Evolutionary conservation across 2,888 invertebrate genomes (phyloP).

Genomic region (Copidosoma aretas): DNA sequence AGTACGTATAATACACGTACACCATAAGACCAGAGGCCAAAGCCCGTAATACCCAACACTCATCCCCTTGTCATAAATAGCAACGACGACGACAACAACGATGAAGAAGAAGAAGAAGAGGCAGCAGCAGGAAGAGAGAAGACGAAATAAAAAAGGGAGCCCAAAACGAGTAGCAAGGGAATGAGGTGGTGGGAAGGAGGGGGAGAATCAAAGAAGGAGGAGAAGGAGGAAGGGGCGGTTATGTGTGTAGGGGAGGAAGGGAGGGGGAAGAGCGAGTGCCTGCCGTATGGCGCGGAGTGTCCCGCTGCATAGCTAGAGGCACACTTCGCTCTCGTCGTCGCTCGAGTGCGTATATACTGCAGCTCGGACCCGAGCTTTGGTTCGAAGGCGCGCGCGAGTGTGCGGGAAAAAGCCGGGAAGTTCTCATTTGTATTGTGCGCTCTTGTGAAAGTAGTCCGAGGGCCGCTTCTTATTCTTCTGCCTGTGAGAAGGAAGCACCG

Average conservation of each 20-base stretch:
- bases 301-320: neutral
- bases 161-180: no score
- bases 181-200: neutral
- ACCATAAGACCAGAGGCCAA: neutral
- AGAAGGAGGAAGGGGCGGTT: neutral
- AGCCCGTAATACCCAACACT: neutral
- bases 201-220: conserved; percentile 9
- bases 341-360: conserved; percentile 15
- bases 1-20: neutral
- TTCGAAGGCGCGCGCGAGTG: neutral
- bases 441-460: neutral
- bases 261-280: neutral
- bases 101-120: no score
- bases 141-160: no score
- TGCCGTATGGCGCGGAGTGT: conserved; percentile 24
- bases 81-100: no score
- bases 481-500: no score
- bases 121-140: no score
- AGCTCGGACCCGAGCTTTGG: neutral
- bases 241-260: neutral
- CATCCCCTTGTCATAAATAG: conserved; percentile 6
- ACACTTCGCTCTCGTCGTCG: neutral
- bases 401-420: neutral
- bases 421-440: neutral
- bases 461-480: no score